Base-by-base conservation (phyloP, 2,888 invertebrate genomes). In the Empis stercorea region DNA sequence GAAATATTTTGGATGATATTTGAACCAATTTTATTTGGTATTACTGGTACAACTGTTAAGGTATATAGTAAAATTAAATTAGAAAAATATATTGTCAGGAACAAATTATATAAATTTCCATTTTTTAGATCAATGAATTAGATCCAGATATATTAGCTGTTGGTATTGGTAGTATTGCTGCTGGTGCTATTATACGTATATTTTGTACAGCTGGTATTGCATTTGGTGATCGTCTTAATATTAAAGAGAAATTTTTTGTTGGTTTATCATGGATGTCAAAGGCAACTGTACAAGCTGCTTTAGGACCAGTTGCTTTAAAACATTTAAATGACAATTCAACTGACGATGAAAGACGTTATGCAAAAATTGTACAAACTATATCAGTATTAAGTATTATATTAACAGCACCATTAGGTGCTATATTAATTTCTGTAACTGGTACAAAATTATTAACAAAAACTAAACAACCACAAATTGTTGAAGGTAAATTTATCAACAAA, bases 1-100 rank as follows among this genome's bases (percentile, higher is more conserved):
- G 89, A 87, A 66, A 83, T 89, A 50, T 82, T 95, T 66, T 96
- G 96, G 96, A 86, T 89, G 84, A 80, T 95, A 53, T 91, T 93
- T 65, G 93, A 96, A 66, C 95, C 95, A 1, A 84, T 95, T 61
- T 74, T 97, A 14, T 97, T 97, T 66, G 85, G 87, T 3, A 75
- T 96, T 23, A 96, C 96, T 20, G 96, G 95, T 3, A 82, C 92
- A 11, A 88, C 92, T 68, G 79, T 96, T 46, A 84, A 84, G 60
- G 76, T 76, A 57, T 66, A 65, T n/a, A n/a, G n/a, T n/a, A n/a
- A n/a, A n/a, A n/a, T n/a, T n/a, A n/a, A n/a, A n/a, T n/a, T n/a
- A n/a, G n/a, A n/a, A n/a, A n/a, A n/a, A n/a, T n/a, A n/a, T n/a
- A n/a, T n/a, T n/a, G n/a, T n/a, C n/a, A n/a, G n/a, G n/a, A n/a